Base-by-base conservation (phyloP, 2,797 vertebrate species). In the Sebastes elongatus region DNA sequence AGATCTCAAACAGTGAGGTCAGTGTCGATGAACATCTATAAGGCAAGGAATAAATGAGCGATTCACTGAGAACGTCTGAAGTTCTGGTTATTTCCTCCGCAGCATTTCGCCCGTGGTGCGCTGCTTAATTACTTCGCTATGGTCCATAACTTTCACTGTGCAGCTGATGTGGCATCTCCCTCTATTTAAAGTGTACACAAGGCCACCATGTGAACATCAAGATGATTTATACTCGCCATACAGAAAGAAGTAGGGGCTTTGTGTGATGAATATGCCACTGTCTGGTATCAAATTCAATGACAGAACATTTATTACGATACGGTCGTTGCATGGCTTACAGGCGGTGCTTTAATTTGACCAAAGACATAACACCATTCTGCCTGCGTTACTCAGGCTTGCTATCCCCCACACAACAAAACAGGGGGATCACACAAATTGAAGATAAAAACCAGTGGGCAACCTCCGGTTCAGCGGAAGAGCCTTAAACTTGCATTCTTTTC, bases 141-240 rank as follows among this genome's bases (percentile, higher is more conserved):
- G 90, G 87, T 78, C 82, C 78, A 85, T 90, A 89, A 92, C 71
- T 74, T 85, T 86, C 35, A 83, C 32, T 63, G 81, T 74, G 82
- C 84, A 89, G 88, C 82, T 91, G 87, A 91, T 86, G 88, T 91
- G 82, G 86, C 87, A 84, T 90, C 85, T 84, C 73, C 72, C 71
- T 91, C 91, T 92, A 80, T 91, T 87, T 87, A 86, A 89, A 93
- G 85, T 90, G 80, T 88, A 89, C 84, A 88, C 79, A 86, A 91
- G 87, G 92, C 84, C 89, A 91, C 87, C 88, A 86, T 81, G 85
- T 90, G 88, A 85, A 86, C 78, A 85, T 82, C 81, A 82, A 84
- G 78, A 88, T 85, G 83, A 92, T 89, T 87, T 81, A 88, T 62
- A 76, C 71, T 75, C 74, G 35, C 38, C 81, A 72, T 27, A 74